phyloP scores from a whole-genome alignment of 2,888 invertebrate species.

The Heliconius sara region DNA sequence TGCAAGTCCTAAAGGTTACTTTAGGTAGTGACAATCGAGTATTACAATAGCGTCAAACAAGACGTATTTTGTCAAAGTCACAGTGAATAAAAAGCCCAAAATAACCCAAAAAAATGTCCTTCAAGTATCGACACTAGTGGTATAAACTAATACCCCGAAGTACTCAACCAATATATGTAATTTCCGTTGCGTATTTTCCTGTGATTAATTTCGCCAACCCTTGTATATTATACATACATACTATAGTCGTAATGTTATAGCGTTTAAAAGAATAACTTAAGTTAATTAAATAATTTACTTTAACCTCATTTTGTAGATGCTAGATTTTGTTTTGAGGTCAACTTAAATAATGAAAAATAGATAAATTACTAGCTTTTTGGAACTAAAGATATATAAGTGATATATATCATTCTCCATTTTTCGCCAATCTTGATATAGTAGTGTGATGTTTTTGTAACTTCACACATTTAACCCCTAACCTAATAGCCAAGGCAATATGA shows the following conservation, averaged over 20 bases:
- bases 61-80: not conserved
- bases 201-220: slow-evolving; percentile 41
- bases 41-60: not conserved
- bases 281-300: slow-evolving; percentile 40
- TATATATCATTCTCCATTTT: not conserved
- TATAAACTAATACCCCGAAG: slow-evolving; percentile 30
- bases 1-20: no score
- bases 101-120: not conserved
- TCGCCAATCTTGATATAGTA: not conserved
- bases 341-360: not conserved
- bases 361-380: not conserved
- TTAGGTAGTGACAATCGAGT: not conserved
- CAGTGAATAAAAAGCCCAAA: not conserved
- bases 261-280: slow-evolving; percentile 37
- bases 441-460: not conserved
- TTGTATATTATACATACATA: slow-evolving; percentile 18
- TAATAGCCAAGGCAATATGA: not conserved
- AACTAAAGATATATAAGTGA: not conserved
- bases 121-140: not conserved
- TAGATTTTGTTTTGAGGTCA: slow-evolving; percentile 25
- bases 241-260: slow-evolving; percentile 20
- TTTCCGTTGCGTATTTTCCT: slow-evolving; percentile 45
- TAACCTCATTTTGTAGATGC: slow-evolving; percentile 18
- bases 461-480: not conserved
- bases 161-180: slow-evolving; percentile 38